Evolutionary conservation across 2,797 vertebrate species (phyloP).

Genomic region (Serranus cabrilla): DNA sequence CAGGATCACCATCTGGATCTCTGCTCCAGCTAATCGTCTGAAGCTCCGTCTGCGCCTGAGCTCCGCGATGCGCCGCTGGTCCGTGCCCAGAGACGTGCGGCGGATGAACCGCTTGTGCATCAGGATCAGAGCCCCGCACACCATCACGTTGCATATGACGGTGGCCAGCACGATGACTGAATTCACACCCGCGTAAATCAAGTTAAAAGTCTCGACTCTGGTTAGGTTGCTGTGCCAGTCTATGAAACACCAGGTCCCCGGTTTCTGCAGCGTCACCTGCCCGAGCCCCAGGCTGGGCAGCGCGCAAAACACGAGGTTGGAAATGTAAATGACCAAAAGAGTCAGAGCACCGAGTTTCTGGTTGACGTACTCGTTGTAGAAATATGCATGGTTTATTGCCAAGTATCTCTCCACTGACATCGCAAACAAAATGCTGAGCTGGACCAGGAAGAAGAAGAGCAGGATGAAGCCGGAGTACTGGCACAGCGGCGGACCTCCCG

Average conservation of each 20-base stretch:
- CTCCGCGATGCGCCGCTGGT: conserved; percentile 86
- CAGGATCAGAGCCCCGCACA: conserved; percentile 94
- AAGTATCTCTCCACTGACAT: conserved; percentile 98
- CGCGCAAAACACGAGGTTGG: conserved; percentile 93
- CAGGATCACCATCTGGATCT: conserved; percentile 98
- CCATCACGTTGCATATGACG: conserved; percentile 93
- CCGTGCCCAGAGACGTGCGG: conserved; percentile 93
- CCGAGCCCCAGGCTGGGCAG: conserved; percentile 93
- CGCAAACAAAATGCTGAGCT: conserved; percentile 95
- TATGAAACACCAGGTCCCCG: conserved; percentile 95
- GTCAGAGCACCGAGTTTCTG: conserved; percentile 91
- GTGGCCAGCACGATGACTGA: conserved; percentile 93
- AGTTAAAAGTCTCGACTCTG: conserved; percentile 87
- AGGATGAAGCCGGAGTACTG: conserved; percentile 97
- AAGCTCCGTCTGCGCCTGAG: conserved; percentile 91
- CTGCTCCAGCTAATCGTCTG: conserved; percentile 91
- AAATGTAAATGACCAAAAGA: conserved; percentile 89
- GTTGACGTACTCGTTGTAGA: conserved; percentile 95
- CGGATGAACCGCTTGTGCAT: conserved; percentile 96
- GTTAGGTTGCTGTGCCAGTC: conserved; percentile 90
- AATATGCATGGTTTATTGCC: conserved; percentile 98
- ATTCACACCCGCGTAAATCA: conserved; percentile 95
- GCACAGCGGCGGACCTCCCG: conserved; percentile 88
- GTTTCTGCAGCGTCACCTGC: conserved; percentile 84
- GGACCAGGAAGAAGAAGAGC: conserved; percentile 94